Conservation (phyloP, 2,888 invertebrate species). For the Pogonocherus hispidulus region DNA sequence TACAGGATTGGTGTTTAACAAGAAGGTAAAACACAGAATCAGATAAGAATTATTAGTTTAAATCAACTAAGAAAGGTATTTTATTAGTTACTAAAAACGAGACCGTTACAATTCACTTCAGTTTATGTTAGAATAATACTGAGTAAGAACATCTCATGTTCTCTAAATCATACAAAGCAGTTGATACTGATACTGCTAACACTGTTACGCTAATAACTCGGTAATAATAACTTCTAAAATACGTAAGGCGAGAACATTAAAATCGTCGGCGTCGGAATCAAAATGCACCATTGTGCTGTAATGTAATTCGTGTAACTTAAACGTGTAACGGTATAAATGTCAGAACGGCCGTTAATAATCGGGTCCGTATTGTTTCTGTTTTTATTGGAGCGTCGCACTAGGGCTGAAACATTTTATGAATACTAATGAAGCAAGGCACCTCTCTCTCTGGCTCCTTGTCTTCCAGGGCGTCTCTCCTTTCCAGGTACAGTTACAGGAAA, state of each 20-base stretch:
- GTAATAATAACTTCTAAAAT: neutral
- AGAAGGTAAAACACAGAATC: no score
- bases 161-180: no score
- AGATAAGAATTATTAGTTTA: no score
- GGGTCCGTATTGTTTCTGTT: conserved; percentile 53
- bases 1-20: no score
- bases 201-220: no score
- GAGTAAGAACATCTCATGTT: no score
- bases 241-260: neutral
- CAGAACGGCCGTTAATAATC: conserved; percentile 52
- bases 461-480: conserved; percentile 12
- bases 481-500: conserved; percentile 40
- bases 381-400: conserved; percentile 49
- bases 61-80: no score
- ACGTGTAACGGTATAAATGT: conserved; percentile 52
- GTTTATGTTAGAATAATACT: no score
- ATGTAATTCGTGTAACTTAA: conserved; percentile 47
- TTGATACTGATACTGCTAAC: no score
- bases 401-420: conserved; percentile 52
- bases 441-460: conserved; percentile 6
- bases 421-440: conserved; percentile 48
- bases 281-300: conserved; percentile 43
- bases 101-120: no score
- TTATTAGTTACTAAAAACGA: no score
- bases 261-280: conserved; percentile 32